Conservation (phyloP, 2,113 vertebrate species). For the Oryzias celebensis region DNA sequence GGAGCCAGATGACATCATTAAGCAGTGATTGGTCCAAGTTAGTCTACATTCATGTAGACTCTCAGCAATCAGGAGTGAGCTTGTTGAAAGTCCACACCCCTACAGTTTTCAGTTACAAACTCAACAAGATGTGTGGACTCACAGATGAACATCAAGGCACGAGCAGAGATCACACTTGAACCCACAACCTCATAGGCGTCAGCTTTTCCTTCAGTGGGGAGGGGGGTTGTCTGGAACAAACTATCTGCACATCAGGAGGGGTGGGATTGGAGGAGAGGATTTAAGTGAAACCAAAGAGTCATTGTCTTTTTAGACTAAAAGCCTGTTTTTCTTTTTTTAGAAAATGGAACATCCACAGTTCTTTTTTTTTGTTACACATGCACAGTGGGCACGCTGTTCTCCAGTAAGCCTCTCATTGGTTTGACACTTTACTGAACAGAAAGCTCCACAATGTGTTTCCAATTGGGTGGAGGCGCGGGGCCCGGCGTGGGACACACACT, state of each 20-base stretch:
- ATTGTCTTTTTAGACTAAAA: conserved; percentile 27
- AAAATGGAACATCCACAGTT: conserved; percentile 27
- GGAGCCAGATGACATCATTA: no score
- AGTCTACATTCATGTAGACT: no score
- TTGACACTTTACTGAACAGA: conserved; percentile 55
- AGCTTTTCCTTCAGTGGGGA: conserved; percentile 27
- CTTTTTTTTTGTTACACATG: conserved; percentile 1
- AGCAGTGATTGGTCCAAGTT: no score
- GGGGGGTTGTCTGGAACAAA: conserved; percentile 23
- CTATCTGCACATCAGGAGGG: conserved; percentile 29
- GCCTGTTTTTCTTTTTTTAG: conserved; percentile 44
- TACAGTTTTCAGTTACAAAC: no score
- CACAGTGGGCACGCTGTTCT: neutral
- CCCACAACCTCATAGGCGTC: conserved; percentile 24
- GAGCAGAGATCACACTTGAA: neutral
- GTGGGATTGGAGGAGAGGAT: conserved; percentile 9
- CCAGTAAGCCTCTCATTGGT: conserved; percentile 35
- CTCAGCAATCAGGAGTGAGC: no score
- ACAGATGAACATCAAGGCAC: no score
- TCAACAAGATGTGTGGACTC: no score
- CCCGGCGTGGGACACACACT: conserved; percentile 54
- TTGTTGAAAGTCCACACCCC: no score
- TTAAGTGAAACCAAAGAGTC: conserved; percentile 66
- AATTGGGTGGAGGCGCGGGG: conserved; percentile 61
- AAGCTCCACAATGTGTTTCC: conserved; percentile 74